Evolutionary conservation across 1,140 invertebrate genomes (phyloP).

Genomic region (Oryzaephilus surinamensis): DNA sequence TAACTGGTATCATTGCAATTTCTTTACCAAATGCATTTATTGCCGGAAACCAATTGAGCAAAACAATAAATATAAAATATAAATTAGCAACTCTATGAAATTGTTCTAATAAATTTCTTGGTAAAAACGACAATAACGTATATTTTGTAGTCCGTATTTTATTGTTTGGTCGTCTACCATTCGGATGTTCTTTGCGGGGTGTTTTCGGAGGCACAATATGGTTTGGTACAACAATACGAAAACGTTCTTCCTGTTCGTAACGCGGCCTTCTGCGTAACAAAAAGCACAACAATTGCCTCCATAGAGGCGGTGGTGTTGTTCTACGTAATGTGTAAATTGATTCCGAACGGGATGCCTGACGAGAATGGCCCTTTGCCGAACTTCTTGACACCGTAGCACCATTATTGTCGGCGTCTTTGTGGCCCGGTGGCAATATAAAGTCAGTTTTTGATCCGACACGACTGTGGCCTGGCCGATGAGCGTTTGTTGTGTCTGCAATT

Average conservation of each 20-base stretch:
- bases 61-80: constrained; percentile 95
- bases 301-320: constrained; percentile 54
- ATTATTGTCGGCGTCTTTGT: constrained; percentile 47
- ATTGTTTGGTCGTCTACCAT: constrained; percentile 68
- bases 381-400: constrained; percentile 38
- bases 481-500: constrained; percentile 42
- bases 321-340: constrained; percentile 79
- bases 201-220: constrained; percentile 69
- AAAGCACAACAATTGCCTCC: constrained; percentile 53
- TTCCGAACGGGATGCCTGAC: constrained; percentile 61
- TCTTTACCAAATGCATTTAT: constrained; percentile 95
- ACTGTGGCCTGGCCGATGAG: constrained; percentile 52
- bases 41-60: constrained; percentile 88
- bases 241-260: constrained; percentile 52
- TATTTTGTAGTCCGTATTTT: constrained; percentile 94
- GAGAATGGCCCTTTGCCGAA: constrained; percentile 49
- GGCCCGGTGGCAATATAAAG: constrained; percentile 73
- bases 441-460: constrained; percentile 76
- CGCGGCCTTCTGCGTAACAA: constrained; percentile 39
- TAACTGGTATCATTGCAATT: constrained; percentile 86
- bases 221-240: constrained; percentile 68
- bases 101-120: constrained; percentile 95
- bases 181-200: constrained; percentile 69
- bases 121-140: constrained; percentile 85
- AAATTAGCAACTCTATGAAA: constrained; percentile 96